Base-by-base conservation (phyloP, 2,113 vertebrate genomes). In the Rana temporaria region DNA sequence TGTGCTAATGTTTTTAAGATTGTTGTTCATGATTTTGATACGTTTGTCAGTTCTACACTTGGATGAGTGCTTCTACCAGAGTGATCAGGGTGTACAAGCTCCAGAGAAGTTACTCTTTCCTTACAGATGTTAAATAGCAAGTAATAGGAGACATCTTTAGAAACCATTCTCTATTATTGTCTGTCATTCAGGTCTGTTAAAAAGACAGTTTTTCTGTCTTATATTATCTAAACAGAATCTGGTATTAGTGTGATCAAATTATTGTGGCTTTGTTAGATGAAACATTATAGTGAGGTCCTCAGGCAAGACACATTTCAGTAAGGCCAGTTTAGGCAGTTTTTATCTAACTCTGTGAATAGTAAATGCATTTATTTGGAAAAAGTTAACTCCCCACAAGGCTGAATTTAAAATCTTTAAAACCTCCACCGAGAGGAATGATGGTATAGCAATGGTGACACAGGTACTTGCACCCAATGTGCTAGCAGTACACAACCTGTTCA, bases 21-120 rank as follows among this genome's bases (percentile, higher is more conserved):
- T 24, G 77, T 85, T 77, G 19, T 1, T 53, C 67, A 84, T 42
- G 42, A 64, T 66, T 19, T 55, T 57, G 73, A n/a, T 81, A 26
- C 82, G 86, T 86, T 34, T 55, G 64, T 84, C 85, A 82, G 0
- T 84, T 89, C 86, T 85, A 15, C 65, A 32, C 18, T 81, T 78
- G 66, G 85, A 11, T 26, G 34, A 38, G 17, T 62, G 20, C n/a
- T 16, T 9, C 78, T 78, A 66, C 26, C 22, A 52, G 64, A 53
- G 86, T 85, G 85, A 82, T 82, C 77, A 85, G 76, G 65, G 85
- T 69, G 34, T 62, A 11, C 67, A 70, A 79, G 19, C 77, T 85
- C 69, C 24, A 53, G 79, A 82, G 4, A 26, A 76, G 77, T 78
- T 71, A 88, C 62, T 75, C 82, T 56, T 57, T 68, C 52, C 72